Base-by-base conservation (phyloP, 2,888 invertebrate genomes). In the Drosophila testacea region DNA sequence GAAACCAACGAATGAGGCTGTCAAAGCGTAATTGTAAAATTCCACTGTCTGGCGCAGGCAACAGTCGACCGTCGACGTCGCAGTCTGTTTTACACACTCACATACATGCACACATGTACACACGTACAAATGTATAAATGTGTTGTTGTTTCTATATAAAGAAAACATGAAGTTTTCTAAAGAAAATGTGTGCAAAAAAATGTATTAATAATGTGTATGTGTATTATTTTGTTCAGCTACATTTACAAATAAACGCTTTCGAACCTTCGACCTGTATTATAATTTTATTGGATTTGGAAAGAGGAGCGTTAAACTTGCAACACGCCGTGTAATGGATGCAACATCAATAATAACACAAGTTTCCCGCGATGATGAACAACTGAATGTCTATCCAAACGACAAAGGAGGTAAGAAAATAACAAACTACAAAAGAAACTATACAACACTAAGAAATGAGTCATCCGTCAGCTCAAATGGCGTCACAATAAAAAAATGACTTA, bases 261-360 rank as follows among this genome's bases (percentile, higher is more conserved):
- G 48, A 44, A 51, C 76, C 57, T 55, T 55, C 48, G 70, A 62
- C 46, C 63, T 69, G 69, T 59, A 51, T 44, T 59, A 51, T 44
- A 56, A 47, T 55, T 52, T 38, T 34, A 27, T 68, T 64, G 47
- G 42, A 61, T 47, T 59, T 62, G 51, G 59, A 39, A 56, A 44
- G 36, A 57, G 38, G 48, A 59, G 61, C 60, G 60, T 57, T 41
- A 9, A 65, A 39, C 63, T 73, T 79, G 69, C 73, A 70, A 73
- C 73, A 79, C 85, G 82, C 83, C 63, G 85, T 92, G 92, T 91
- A 96, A 97, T 97, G 98, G 98, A 98, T 97, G 97, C 97, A 96
- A 96, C 98, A 96, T 98, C 98, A 96, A 98, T 98, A 95, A 98
- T 98, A 94, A 97, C 98, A 94, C 97, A 98, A 96, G 98, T 98